Percentiles rank a stretch among this genome's conserved stretches.
Evolutionary conservation across 2,113 vertebrate species (phyloP).

Genomic region (Gulo gulo): DNA sequence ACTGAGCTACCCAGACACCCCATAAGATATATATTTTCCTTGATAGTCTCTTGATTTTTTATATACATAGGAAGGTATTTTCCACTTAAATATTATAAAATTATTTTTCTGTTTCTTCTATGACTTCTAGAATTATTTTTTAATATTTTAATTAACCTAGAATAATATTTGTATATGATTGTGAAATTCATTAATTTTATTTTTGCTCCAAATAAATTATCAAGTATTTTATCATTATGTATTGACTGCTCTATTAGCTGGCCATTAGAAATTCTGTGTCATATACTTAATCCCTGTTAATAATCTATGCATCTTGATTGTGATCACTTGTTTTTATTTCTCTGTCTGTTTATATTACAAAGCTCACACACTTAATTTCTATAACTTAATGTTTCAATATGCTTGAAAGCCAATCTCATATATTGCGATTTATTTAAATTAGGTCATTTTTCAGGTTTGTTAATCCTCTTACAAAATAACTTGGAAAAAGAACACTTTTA

Average conservation of each 20-base stretch:
- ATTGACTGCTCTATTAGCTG: background rate
- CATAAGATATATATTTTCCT: background rate
- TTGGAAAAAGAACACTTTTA: background rate
- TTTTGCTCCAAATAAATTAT: background rate
- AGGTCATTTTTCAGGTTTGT: background rate
- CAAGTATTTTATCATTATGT: background rate
- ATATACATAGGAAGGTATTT: background rate
- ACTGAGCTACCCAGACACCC: no score
- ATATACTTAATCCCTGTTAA: background rate
- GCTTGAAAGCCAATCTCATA: background rate
- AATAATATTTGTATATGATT: background rate
- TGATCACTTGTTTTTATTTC: background rate
- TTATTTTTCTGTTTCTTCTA: background rate
- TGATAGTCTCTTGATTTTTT: background rate
- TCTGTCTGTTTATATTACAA: background rate
- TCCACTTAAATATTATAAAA: background rate
- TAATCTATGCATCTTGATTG: background rate
- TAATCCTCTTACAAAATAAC: background rate
- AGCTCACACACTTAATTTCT: background rate
- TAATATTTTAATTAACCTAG: background rate
- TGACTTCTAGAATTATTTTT: background rate
- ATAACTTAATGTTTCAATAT: background rate
- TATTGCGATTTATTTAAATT: background rate
- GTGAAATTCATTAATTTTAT: background rate
- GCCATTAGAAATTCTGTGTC: background rate